A percentile compares a stretch with the other conserved stretches of the same genome.
Evolutionary conservation across 2,888 invertebrate genomes (phyloP).

Genomic region (Dynastes tityus): DNA sequence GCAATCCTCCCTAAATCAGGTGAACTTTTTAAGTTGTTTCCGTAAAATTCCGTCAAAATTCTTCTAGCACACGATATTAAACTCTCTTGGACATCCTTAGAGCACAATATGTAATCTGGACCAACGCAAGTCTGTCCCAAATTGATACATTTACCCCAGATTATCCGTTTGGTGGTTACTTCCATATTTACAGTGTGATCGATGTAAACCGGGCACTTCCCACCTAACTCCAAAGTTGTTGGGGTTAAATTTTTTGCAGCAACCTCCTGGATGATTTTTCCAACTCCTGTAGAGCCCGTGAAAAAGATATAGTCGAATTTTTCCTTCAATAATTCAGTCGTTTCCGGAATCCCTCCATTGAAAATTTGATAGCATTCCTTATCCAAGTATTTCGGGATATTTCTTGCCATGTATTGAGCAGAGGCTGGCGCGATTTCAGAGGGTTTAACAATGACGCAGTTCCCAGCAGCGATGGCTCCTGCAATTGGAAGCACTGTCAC

Average conservation of each 20-base stretch:
- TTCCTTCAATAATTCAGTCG: conserved; percentile 71
- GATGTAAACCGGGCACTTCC: conserved; percentile 91
- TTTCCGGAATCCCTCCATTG: conserved; percentile 49
- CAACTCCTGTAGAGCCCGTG: conserved; percentile 91
- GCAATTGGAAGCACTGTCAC: conserved; percentile 85
- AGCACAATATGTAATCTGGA: conserved; percentile 94
- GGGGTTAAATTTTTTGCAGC: conserved; percentile 95
- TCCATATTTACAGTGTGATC: conserved; percentile 87
- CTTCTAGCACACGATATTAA: conserved; percentile 71
- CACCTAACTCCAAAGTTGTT: conserved; percentile 91
- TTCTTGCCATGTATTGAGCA: conserved; percentile 70
- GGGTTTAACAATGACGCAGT: conserved; percentile 94
- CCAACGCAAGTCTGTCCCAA: conserved; percentile 97
- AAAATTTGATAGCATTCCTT: conserved; percentile 89
- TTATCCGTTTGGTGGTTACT: conserved; percentile 84
- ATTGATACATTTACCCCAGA: conserved; percentile 97
- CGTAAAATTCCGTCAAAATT: conserved; percentile 87
- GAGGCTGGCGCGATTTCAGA: conserved; percentile 89
- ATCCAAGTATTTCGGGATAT: conserved; percentile 84
- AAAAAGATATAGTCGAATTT: conserved; percentile 97
- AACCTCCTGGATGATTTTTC: conserved; percentile 89
- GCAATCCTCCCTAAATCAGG: conserved; percentile 88
- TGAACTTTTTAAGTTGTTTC: conserved; percentile 84
- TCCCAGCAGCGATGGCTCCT: conserved; percentile 95
- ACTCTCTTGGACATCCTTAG: conserved; percentile 82